These are phyloP conservation scores for Oreochromis niloticus DNA, from an alignment of 2,113 vertebrate genomes.

Conservation along the genomic window DNA sequence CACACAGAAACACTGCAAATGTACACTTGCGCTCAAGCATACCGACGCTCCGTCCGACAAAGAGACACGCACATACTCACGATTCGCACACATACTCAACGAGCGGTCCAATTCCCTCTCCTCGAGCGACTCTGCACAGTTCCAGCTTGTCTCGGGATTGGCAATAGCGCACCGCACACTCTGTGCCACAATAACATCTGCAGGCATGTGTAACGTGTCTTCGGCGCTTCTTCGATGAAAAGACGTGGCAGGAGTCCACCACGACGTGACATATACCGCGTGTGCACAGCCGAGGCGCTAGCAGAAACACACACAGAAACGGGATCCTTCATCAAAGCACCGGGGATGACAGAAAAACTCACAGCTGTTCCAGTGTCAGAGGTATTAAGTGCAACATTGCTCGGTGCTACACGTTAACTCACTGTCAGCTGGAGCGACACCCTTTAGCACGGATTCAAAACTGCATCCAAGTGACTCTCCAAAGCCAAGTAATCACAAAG, in stretches of 20 bases:
- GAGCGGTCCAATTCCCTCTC: background rate
- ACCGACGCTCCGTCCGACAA: background rate
- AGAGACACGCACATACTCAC: background rate
- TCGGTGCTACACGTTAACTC: background rate
- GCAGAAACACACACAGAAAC: background rate
- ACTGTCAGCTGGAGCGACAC: background rate
- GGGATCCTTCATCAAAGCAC: background rate
- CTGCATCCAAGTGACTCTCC: background rate
- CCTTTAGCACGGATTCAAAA: background rate
- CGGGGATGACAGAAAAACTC: background rate
- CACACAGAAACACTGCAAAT: slow-evolving; percentile 30
- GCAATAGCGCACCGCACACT: background rate
- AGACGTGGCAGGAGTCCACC: background rate
- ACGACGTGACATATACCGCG: background rate
- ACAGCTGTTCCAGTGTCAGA: slow-evolving; percentile 32
- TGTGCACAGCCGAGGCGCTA: background rate
- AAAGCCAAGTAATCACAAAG: slow-evolving; percentile 1
- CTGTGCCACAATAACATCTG: slow-evolving; percentile 10
- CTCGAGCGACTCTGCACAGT: background rate
- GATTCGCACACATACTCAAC: background rate
- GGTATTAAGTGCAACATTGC: slow-evolving; percentile 10
- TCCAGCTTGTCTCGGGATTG: background rate
- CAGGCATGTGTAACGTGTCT: slow-evolving; percentile 12
- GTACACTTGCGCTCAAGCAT: background rate
- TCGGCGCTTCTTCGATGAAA: slow-evolving; percentile 35